These are phyloP conservation scores for Myotis yumanensis DNA, from an alignment of 2,113 vertebrate genomes.

Conservation along the genomic window DNA sequence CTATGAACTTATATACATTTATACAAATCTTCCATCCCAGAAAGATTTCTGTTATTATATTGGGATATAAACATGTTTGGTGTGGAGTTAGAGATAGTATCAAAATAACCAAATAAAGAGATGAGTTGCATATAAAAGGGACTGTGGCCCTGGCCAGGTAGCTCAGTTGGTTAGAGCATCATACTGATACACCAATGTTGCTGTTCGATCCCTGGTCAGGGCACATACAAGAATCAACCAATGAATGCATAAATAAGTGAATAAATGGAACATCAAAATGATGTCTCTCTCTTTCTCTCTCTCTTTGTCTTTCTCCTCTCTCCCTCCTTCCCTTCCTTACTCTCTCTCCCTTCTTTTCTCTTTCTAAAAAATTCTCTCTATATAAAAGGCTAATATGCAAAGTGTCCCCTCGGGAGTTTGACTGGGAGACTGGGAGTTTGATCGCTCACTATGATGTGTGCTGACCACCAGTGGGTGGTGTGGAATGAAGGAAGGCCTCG, in stretches of 20 bases:
- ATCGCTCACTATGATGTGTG: no score
- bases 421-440: no score
- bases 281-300: no score
- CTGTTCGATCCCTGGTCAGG: neutral
- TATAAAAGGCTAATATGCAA: no score
- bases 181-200: neutral
- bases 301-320: no score
- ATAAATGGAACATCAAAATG: no score
- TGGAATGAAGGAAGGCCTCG: no score
- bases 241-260: no score
- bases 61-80: neutral
- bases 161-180: neutral
- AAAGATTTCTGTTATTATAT: conserved; percentile 29
- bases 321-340: neutral
- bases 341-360: neutral
- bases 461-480: no score
- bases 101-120: conserved; percentile 16
- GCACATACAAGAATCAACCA: neutral
- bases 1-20: neutral
- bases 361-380: neutral
- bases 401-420: no score
- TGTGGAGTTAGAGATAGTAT: neutral
- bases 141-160: neutral
- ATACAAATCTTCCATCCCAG: neutral
- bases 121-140: neutral